Evolutionary conservation across 2,888 invertebrate genomes (phyloP), one percentile per base, ranked within the genome.

Genomic region (Sacculina carcini): DNA sequence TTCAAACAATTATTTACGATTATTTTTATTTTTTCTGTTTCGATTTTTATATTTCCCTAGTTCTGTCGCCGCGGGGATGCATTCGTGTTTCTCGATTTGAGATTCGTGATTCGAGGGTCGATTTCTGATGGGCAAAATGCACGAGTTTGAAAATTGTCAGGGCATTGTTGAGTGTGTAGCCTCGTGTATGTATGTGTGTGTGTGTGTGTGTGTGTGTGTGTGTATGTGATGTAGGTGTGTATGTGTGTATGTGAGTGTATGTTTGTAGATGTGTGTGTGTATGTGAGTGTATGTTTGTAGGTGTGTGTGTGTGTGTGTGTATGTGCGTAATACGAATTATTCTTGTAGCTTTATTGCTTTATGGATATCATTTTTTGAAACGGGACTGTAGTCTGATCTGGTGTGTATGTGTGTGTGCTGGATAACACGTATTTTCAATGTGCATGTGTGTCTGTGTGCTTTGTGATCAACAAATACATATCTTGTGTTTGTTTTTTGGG

Each of bases 391-490:
- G 5, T 36, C n/a, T 36, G 5, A 16, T 16, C 19, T 26, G n/a
- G 28, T 21, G 28, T 28, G 28, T 42, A 21, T 21, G 21, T 4
- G 23, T 29, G 26, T 29, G 28, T 28, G 38, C 10, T 5, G 42
- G 24, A 23, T 16, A 38, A 9, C 19, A 28, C n/a, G n/a, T 28
- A 16, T 21, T 14, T 24, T 21, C 24, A 26, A n/a, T 14, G 39
- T 39, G 26, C 42, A 46, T 50, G n/a, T 50, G 21, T 7, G 19
- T 19, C n/a, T 46, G 28, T 46, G 24, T 19, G n/a, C 28, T 6
- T 23, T n/a, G 23, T 14, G 6, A 50, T 46, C 24, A 42, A 50
- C 42, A 44, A 26, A 50, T 46, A 46, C 28, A 50, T 46, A 50
- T 50, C 39, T 50, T n/a, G n/a, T n/a, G n/a, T n/a, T n/a, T n/a